Evolutionary conservation across 2,888 invertebrate species (phyloP), one percentile per base, ranked within the genome.

Genomic region (Polietes domitor): DNA sequence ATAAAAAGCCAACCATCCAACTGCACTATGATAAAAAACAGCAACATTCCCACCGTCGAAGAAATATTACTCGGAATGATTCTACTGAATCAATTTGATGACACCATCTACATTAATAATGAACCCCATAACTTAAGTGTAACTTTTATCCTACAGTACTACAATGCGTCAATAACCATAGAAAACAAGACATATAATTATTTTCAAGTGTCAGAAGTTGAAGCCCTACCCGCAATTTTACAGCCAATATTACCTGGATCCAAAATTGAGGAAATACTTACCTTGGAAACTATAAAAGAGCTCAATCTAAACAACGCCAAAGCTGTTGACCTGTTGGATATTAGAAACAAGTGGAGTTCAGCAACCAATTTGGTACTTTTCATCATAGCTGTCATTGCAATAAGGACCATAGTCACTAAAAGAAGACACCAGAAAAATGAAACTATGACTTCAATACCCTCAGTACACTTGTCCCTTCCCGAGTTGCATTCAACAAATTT

Each of bases 21-120:
- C 9, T 82, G 84, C 73, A 82, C 65, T 19, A 28, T 15, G 10
- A 50, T 82, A 15, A 85, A 82, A 26, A 75, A 65, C 47, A 78
- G 86, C n/a, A 75, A 86, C 37, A 73, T 84, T 21, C 70, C 73
- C 15, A 61, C 37, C 17, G 26, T 82, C 7, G 86, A 86, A 17
- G 84, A 85, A 68, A 79, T 86, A 17, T 10, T 55, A 3, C 55
- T 74, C 10, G 86, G 85, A 10, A 72, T 85, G 12, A 19, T 86
- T 37, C 61, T 86, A 9, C 68, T 86, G n/a, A 86, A 85, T 24
- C 55, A 82, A 61, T 87, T 73, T n/a, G n/a, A n/a, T n/a, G n/a
- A n/a, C 37, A 82, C 70, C 7, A 77, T 80, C 1, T 7, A 28
- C 1, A 61, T 72, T 32, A 43, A 63, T 2, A 58, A 77, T 12